phyloP scores from a whole-genome alignment of 2,888 invertebrate genomes.

The Iselma pallidipennis region DNA sequence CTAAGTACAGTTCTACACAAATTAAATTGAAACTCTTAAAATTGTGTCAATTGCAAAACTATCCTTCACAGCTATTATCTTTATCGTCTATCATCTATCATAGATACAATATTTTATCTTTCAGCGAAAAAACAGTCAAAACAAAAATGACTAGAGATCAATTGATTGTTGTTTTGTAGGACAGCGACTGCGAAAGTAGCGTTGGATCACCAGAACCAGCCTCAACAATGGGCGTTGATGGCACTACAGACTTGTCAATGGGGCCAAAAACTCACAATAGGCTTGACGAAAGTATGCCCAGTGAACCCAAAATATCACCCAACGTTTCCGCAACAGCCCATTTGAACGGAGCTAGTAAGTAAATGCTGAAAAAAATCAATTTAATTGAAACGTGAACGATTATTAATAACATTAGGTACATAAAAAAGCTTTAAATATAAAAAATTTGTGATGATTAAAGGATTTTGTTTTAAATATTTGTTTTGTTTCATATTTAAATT shows the following conservation, averaged over 20 bases:
- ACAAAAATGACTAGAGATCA: not conserved
- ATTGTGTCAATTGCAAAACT: not conserved
- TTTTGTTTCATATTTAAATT: not conserved
- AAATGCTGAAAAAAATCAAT: conserved; percentile 20
- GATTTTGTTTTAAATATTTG: not conserved
- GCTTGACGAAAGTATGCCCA: conserved; percentile 37
- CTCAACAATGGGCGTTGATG: conserved; percentile 56
- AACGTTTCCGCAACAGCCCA: conserved; percentile 62
- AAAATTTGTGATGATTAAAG: not conserved
- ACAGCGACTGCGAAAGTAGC: conserved; percentile 69
- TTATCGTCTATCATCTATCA: no score
- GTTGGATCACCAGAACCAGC: conserved; percentile 65
- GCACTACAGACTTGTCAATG: conserved; percentile 50
- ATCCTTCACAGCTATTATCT: not conserved
- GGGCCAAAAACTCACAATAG: conserved; percentile 42
- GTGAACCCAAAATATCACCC: conserved; percentile 44
- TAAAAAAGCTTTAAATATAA: not conserved
- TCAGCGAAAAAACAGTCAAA: no score
- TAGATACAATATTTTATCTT: no score
- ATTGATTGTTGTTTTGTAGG: conserved; percentile 54
- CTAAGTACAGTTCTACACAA: not conserved
- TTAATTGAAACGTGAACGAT: not conserved
- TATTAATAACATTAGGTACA: no score
- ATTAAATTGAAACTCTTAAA: not conserved
- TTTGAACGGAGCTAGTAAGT: conserved; percentile 69